Percentiles rank a stretch among this genome's conserved stretches.
Evolutionary conservation across 2,113 vertebrate genomes (phyloP).

Genomic region (Cynoglossus semilaevis): DNA sequence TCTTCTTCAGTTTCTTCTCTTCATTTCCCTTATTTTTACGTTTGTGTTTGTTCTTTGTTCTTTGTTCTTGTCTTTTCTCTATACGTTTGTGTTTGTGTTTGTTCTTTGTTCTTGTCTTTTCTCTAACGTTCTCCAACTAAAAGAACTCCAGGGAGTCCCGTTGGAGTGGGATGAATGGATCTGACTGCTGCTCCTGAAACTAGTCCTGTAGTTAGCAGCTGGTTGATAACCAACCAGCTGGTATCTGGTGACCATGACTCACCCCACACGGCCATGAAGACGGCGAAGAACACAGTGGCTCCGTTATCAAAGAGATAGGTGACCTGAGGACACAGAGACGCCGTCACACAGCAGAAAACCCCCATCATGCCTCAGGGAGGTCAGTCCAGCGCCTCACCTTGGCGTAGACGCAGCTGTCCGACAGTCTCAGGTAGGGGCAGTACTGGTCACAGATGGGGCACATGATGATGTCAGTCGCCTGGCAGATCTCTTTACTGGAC

Average conservation of each 20-base stretch:
- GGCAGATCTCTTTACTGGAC: constrained; percentile 96
- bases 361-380: too few relatives aligned
- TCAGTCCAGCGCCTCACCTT: constrained; percentile 53
- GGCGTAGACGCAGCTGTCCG: constrained; percentile 90
- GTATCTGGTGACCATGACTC: constrained; percentile 63
- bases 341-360: not conserved
- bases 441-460: constrained; percentile 96
- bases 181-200: too few relatives aligned
- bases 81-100: too few relatives aligned
- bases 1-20: too few relatives aligned
- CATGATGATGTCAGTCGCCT: constrained; percentile 91
- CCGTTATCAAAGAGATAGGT: constrained; percentile 96
- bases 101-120: too few relatives aligned
- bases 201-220: too few relatives aligned
- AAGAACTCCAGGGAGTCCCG: too few relatives aligned
- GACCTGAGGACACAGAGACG: constrained; percentile 71
- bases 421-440: constrained; percentile 93
- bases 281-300: constrained; percentile 96
- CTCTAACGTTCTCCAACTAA: too few relatives aligned
- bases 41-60: too few relatives aligned
- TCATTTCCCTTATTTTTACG: too few relatives aligned
- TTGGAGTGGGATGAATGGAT: too few relatives aligned
- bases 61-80: too few relatives aligned
- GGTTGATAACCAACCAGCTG: not conserved
- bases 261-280: constrained; percentile 99